These are phyloP conservation scores for Silurus aristotelis DNA, from an alignment of 2,797 vertebrate genomes.

Conservation along the genomic window DNA sequence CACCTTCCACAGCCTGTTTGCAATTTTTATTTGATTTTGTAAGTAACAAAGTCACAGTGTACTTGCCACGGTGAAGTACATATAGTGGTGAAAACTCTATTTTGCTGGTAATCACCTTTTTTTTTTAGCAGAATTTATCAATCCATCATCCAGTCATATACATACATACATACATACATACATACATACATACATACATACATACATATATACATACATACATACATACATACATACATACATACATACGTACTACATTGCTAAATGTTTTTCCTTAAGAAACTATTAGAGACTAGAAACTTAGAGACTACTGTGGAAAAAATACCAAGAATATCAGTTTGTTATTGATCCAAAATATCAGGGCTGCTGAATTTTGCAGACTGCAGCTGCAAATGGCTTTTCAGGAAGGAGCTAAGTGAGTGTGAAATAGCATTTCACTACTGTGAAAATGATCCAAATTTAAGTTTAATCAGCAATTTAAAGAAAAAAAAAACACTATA, in stretches of 20 bases:
- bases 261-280: background rate
- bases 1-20: background rate
- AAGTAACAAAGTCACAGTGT: background rate
- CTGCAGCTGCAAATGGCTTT: conserved; percentile 6
- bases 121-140: background rate
- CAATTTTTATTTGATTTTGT: background rate
- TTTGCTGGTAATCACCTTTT: background rate
- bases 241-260: background rate
- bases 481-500: background rate
- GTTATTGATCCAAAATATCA: conserved; percentile 50
- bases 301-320: background rate
- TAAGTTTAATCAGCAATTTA: background rate
- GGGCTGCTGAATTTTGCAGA: conserved; percentile 42
- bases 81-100: background rate
- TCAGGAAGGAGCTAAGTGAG: conserved; percentile 24
- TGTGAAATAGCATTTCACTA: conserved; percentile 12
- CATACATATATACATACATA: background rate
- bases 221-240: background rate
- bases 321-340: background rate
- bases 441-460: conserved; percentile 34
- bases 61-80: background rate
- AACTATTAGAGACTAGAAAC: background rate
- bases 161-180: background rate
- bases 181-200: background rate
- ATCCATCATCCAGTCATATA: background rate